Conservation (phyloP, 1,140 invertebrate genomes). For the Rhopalosiphum maidis region DNA sequence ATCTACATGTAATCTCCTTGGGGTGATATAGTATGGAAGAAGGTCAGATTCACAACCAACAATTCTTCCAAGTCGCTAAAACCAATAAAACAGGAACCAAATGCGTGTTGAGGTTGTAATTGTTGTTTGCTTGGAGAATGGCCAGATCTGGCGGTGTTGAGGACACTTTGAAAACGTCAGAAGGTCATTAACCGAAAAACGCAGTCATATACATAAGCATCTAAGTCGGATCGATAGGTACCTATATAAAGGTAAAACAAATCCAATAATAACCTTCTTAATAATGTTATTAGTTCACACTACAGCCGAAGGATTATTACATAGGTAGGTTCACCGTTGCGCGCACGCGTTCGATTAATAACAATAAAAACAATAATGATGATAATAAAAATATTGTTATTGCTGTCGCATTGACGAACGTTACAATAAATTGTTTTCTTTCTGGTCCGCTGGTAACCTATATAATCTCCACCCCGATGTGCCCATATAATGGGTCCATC, state of each 20-base stretch:
- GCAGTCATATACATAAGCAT: not conserved
- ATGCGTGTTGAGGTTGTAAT: slow-evolving; percentile 46
- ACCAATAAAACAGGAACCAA: slow-evolving; percentile 42
- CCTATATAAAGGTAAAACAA: not conserved
- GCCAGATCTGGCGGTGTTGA: slow-evolving; percentile 42
- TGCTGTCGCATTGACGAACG: not conserved
- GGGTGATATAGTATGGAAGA: not conserved
- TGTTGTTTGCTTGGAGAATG: slow-evolving; percentile 56
- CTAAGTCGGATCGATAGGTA: not conserved
- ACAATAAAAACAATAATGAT: not conserved
- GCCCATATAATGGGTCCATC: not conserved
- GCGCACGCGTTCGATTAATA: not conserved
- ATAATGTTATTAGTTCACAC: not conserved
- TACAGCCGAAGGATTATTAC: slow-evolving; percentile 40
- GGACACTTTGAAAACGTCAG: slow-evolving; percentile 33
- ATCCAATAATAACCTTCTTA: slow-evolving; percentile 11
- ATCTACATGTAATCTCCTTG: slow-evolving; percentile 21
- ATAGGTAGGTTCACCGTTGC: too few species aligned
- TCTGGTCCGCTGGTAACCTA: not conserved
- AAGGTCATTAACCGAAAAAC: slow-evolving; percentile 56
- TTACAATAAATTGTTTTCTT: not conserved
- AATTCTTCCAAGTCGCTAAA: slow-evolving; percentile 14
- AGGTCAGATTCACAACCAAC: not conserved
- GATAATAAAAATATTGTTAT: not conserved
- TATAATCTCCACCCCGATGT: not conserved